Base-by-base conservation (phyloP, 2,888 invertebrate genomes). In the Acronicta leporina region DNA sequence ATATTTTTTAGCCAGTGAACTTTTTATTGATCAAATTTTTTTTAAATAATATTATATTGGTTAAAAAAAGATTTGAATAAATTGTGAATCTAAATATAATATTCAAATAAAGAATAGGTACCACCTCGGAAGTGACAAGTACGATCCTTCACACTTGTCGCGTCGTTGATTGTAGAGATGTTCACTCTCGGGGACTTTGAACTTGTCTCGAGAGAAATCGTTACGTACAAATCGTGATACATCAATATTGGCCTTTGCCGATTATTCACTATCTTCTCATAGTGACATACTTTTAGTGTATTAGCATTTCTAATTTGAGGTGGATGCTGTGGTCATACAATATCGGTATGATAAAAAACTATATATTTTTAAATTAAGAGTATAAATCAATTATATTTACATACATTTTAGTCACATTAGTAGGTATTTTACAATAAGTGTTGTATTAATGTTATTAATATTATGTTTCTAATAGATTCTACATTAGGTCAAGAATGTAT, bases 181-280 rank as follows among this genome's bases (percentile, higher is more conserved):
- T 49, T 43, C 49, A 30, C 52, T 60, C 50, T 52, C 45, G 51
- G 55, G 59, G 63, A 73, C 61, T 73, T 73, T 70, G 73, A 74
- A 73, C 73, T 74, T 67, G 63, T 47, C n/a, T 60, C 42, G 54
- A 71, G 74, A 68, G 74, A 75, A 75, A 75, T 72, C 68, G 45
- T 54, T 58, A 47, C 47, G 27, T 43, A 35, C 30, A 20, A 14
- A 10, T 58, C 60, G 68, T 68, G 68, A 64, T 63, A 57, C n/a
- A 43, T 73, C 54, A 51, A 74, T 74, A 55, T 51, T 58, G 35
- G 54, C 42, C 27, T 41, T 38, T 35, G 50, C 16, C 58, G 47
- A 56, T 61, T 58, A 42, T 63, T 65, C 54, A 53, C 42, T 33
- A 50, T 42, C 49, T 54, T 57, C 46, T 53, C 40, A 44, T 33